phyloP scores from a whole-genome alignment of 2,888 invertebrate genomes.

The Diplolepis rosae region DNA sequence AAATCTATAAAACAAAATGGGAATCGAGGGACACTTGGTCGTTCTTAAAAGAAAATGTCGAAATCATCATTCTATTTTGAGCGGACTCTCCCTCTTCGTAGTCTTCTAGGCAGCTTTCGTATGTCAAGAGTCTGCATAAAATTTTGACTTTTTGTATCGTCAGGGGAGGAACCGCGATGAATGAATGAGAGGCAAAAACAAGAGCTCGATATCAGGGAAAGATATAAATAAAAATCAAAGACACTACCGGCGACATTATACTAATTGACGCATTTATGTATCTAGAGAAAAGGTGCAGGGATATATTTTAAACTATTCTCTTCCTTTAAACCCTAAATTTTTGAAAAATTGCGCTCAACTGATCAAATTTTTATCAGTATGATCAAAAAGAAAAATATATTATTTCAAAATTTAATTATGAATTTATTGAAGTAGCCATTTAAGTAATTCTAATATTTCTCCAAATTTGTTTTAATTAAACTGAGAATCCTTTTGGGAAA shows the following conservation, averaged over 20 bases:
- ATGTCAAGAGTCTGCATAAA: conserved; percentile 12
- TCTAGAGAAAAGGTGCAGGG: background rate
- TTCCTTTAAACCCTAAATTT: background rate
- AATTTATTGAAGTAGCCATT: too few species aligned
- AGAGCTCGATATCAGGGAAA: background rate
- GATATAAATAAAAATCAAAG: conserved; percentile 13
- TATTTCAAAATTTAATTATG: too few species aligned
- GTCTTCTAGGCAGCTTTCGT: background rate
- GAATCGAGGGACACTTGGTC: background rate
- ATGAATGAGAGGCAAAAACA: background rate
- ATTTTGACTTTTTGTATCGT: conserved; percentile 22
- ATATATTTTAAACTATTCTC: background rate
- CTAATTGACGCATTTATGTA: background rate
- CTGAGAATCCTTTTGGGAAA: too few species aligned
- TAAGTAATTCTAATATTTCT: too few species aligned
- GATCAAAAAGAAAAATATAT: too few species aligned
- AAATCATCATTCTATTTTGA: conserved; percentile 30
- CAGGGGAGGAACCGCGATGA: background rate
- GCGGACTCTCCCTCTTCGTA: background rate
- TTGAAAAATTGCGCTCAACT: background rate
- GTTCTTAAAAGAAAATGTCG: conserved; percentile 5
- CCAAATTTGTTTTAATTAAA: too few species aligned
- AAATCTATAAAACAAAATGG: background rate
- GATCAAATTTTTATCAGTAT: too few species aligned
- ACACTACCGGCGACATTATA: background rate